Evolutionary conservation across 2,888 invertebrate species (phyloP), one percentile per base, ranked within the genome.

Genomic region (Cheilosia vernalis): DNA sequence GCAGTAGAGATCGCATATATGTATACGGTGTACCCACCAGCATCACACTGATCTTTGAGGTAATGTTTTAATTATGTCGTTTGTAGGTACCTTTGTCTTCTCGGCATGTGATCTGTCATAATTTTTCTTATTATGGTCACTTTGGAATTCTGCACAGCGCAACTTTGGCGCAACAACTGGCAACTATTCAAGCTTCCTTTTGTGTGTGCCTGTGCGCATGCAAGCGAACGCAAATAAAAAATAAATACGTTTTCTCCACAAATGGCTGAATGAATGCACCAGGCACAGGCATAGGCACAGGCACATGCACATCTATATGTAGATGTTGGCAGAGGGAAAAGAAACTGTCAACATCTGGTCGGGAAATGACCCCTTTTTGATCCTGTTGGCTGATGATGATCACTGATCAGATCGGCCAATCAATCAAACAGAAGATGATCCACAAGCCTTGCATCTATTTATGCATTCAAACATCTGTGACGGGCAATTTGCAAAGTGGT

Each of bases 101-200:
- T 82, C 88, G 87, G 88, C 88, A 88, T 88, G 88, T 88, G 88
- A 88, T 88, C 88, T 88, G 88, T 88, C 88, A 88, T 88, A 88
- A 88, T 87, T 87, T 88, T 87, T 87, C 87, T 88, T 87, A 72
- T 88, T 87, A 87, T 87, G 87, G 87, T 70, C 77, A 78, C 82
- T 82, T 80, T 81, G 85, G 81, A 61, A 85, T 85, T 85, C 81
- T 76, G 69, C 66, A 70, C 47, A 63, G 55, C 58, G 63, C 56
- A 66, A 78, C 73, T 83, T 85, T 80, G 80, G 69, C 47, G 51
- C 74, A 73, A 61, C 78, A 73, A 61, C 78, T 66, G 58, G 80
- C 80, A 70, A 74, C 79, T 70, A 58, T 79, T 76, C 81, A 85
- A 85, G 81, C 85, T 85, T 85, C 85, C 85, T 85, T 85, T 72